phyloP scores from a whole-genome alignment of 2,888 invertebrate genomes.

The Coelopa pilipes region DNA sequence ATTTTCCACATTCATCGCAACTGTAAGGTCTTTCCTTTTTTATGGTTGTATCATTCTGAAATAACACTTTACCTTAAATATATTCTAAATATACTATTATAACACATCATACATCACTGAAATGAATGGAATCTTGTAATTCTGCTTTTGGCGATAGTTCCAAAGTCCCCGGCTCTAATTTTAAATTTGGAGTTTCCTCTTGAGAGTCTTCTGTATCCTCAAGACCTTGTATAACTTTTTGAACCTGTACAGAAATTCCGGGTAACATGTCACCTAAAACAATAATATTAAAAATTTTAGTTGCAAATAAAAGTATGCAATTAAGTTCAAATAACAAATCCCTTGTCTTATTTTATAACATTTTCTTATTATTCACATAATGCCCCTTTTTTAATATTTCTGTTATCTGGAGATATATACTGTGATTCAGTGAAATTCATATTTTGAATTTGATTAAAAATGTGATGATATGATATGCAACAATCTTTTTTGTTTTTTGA shows the following conservation, averaged over 20 bases:
- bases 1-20: constrained; percentile 85
- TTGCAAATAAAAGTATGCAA: no score
- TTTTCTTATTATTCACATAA: no score
- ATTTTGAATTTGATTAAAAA: no score
- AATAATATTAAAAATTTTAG: no score
- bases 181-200: constrained; percentile 66
- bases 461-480: no score
- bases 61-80: constrained; percentile 15
- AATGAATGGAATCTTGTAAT: constrained; percentile 65
- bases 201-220: constrained; percentile 67
- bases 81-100: constrained; percentile 37
- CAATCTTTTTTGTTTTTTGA: no score
- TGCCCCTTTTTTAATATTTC: no score
- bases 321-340: no score
- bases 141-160: constrained; percentile 67
- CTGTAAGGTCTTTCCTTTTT: constrained; percentile 82
- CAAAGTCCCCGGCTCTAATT: constrained; percentile 66
- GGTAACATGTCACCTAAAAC: constrained; percentile 65
- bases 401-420: no score
- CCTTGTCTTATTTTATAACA: no score
- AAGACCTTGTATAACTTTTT: constrained; percentile 67
- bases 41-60: constrained; percentile 64
- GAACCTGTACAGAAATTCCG: constrained; percentile 68
- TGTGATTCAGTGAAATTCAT: no score
- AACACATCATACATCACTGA: constrained; percentile 55